These are phyloP conservation scores for Cavia porcellus DNA, from an alignment of 2,113 vertebrate species.

Conservation along the genomic window DNA sequence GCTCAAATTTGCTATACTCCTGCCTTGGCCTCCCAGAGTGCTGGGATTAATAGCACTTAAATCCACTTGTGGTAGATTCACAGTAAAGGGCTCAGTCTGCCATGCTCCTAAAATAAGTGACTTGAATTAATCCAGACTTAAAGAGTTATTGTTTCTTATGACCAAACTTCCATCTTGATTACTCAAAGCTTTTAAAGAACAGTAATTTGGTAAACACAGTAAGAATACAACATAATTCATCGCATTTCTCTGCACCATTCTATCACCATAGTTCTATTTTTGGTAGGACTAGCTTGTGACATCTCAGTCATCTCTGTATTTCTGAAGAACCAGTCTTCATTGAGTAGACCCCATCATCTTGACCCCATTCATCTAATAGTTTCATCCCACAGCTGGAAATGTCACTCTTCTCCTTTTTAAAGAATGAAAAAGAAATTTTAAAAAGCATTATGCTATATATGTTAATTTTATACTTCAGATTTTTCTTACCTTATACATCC, in stretches of 20 bases:
- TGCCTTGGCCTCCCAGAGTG: neutral
- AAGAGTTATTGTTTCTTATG: neutral
- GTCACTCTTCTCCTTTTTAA: neutral
- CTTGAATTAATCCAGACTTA: conserved; percentile 53
- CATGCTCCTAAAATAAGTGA: neutral
- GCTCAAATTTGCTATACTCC: neutral
- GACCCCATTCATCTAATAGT: neutral
- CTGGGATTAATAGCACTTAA: neutral
- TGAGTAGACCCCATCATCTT: neutral
- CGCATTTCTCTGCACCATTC: neutral
- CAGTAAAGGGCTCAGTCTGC: neutral
- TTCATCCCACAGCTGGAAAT: neutral
- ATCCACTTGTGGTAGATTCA: neutral
- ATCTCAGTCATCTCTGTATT: conserved; percentile 13
- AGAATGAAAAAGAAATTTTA: neutral
- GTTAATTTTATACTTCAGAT: conserved; percentile 34
- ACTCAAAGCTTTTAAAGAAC: neutral
- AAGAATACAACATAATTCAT: neutral
- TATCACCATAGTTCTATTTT: neutral
- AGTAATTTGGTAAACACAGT: conserved; percentile 30
- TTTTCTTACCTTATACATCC: conserved; percentile 21
- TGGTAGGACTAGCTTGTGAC: neutral
- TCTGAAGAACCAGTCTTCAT: neutral
- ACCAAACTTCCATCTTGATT: conserved; percentile 45
- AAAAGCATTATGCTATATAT: neutral